phyloP scores from a whole-genome alignment of 1,140 invertebrate genomes.

The Euura lappo region DNA sequence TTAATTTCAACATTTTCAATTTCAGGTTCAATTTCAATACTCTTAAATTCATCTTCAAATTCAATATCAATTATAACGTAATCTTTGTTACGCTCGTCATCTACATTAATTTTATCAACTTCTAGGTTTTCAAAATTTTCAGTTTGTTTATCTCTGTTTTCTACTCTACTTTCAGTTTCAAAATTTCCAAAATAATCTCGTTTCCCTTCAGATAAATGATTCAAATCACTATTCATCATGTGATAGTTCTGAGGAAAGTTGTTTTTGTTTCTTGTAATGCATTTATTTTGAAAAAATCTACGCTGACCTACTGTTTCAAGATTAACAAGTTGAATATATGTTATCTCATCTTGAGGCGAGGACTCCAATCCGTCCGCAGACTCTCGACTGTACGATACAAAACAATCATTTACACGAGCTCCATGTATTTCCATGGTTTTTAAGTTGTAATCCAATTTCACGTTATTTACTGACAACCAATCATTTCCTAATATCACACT shows the following conservation, averaged over 20 bases:
- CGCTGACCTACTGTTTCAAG: too few relatives aligned
- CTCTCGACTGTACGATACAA: not conserved
- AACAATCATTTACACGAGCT: not conserved
- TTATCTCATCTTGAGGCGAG: not conserved
- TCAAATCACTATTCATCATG: not conserved
- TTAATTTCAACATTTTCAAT: not conserved
- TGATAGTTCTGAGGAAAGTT: not conserved
- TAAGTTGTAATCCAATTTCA: not conserved
- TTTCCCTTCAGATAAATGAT: not conserved
- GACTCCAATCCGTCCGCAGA: not conserved
- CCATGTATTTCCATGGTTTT: not conserved
- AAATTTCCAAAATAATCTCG: too few relatives aligned
- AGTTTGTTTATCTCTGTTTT: too few relatives aligned
- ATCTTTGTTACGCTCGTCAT: too few relatives aligned
- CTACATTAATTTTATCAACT: too few relatives aligned
- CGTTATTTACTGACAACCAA: not conserved
- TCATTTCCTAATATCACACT: not conserved
- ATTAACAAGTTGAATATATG: not conserved
- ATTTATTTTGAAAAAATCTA: not conserved
- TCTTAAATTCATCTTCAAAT: too few relatives aligned
- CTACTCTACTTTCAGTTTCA: too few relatives aligned
- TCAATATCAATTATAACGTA: too few relatives aligned
- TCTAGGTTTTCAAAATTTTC: too few relatives aligned
- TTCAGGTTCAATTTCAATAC: not conserved
- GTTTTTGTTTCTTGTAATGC: not conserved